Base-by-base conservation (phyloP, 2,797 vertebrate genomes). In the Aplochiton taeniatus region DNA sequence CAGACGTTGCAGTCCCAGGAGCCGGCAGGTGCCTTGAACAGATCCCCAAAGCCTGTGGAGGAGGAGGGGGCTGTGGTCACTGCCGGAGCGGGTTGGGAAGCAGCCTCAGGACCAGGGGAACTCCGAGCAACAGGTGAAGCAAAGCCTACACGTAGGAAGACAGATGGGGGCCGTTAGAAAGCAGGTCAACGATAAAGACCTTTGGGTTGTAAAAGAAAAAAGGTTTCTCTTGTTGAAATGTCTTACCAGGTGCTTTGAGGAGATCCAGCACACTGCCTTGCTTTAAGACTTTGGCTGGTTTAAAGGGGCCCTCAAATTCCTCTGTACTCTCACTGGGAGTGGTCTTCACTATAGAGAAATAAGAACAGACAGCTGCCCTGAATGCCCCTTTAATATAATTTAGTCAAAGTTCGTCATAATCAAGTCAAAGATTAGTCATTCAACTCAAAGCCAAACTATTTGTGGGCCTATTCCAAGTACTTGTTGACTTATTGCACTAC, bases 191-290 rank as follows among this genome's bases (percentile, higher is more conserved):
- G 14, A 60, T 17, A 11, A 58, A 14, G 11, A 1, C 10, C 11
- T 19, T 4, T 11, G 11, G 18, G 18, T 19, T 4, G 52, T 11
- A 44, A 46, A 18, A 41, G 14, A 41, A 13, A 12, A 56, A 59
- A 18, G 8, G 16, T n/a, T 12, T 19, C 8, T 48, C 5, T 9
- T 47, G 8, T n/a, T 7, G 45, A 4, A 41, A 68, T 10, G 13
- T 72, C 93, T 93, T 63, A 98, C 98, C 96, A 58, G 96, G 93
- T 49, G 81, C 90, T 85, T 94, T 98, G 19, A 99, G 91, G 83
- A 98, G 78, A 84, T 98, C 96, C 74, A 99, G 85, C 67, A 99
- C 96, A 63, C 97, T 99, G 87, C 96, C 98, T 82, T 96, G 89
- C 86, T 96, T 99, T 68, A 98, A 84, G 48, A 83, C 54, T 84